Conservation (phyloP, 2,888 invertebrate genomes). For the Eudasyphora cyanicolor region DNA sequence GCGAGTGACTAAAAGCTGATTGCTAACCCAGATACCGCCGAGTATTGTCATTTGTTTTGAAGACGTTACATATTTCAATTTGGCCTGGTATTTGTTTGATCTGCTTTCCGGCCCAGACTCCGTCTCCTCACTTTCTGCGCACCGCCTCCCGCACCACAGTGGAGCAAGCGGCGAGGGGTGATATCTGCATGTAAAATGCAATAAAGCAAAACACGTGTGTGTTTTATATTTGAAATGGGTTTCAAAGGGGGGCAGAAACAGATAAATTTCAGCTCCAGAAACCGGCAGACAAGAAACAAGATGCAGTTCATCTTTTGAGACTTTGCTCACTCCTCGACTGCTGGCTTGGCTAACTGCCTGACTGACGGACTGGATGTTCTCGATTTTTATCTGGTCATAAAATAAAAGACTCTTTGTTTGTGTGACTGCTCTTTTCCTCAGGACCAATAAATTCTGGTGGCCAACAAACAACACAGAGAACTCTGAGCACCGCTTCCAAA, state of each 20-base stretch:
- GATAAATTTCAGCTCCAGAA: constrained; percentile 21
- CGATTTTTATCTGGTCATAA: constrained; percentile 58
- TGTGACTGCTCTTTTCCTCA: not conserved
- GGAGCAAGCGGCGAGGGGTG: not conserved
- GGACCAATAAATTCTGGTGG: constrained; percentile 25
- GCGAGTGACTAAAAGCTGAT: constrained; percentile 65
- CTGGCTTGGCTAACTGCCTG: not conserved
- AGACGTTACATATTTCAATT: constrained; percentile 65
- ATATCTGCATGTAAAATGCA: constrained; percentile 29
- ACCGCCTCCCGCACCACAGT: not conserved
- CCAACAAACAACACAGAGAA: not conserved
- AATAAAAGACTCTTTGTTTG: constrained; percentile 42
- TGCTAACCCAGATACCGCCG: constrained; percentile 62
- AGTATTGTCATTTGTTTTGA: constrained; percentile 62
- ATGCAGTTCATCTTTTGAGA: constrained; percentile 23
- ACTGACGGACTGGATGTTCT: constrained; percentile 52
- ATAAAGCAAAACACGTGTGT: constrained; percentile 60
- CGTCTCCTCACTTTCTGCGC: not conserved
- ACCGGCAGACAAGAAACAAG: not conserved
- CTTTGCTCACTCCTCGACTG: not conserved
- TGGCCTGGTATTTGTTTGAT: constrained; percentile 62
- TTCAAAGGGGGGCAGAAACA: not conserved
- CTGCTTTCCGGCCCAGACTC: constrained; percentile 19
- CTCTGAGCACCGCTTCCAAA: not conserved
- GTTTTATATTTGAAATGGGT: constrained; percentile 22